Base-by-base conservation (phyloP, 2,888 invertebrate species). In the Chelonus formosanus region DNA sequence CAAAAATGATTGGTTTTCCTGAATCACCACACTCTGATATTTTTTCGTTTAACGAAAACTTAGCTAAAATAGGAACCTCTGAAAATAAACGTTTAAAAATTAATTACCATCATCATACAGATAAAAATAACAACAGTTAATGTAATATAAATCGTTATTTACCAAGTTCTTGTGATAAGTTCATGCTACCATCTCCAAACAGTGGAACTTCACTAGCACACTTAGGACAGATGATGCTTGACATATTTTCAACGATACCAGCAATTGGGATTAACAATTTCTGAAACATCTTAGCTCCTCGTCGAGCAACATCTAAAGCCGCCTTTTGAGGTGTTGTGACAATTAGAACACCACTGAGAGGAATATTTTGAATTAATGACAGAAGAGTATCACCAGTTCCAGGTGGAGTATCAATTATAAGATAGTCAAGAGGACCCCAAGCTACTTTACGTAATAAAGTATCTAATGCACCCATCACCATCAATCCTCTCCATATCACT, bases 321-420 rank as follows among this genome's bases (percentile, higher is more conserved):
- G 96, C 92, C 62, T 89, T 90, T 82, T 97, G 97, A 0, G 97
- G 97, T 0, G 97, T 98, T 5, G 96, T 95, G 0, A 98, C 95
- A 56, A 98, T 86, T n/a, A 98, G 79, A 3, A 92, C 94, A 20
- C 95, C 97, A 78, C 91, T 86, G 54, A 97, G 89, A 2, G 94
- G 94, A 56, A 96, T 86, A 84, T 93, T 95, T 84, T 98, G 98
- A 50, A 94, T 89, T 1, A 98, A 87, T 0, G 97, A 96, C 2
- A 98, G 86, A 81, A 97, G 96, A 0, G 96, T 94, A 84, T 98
- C 98, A 0, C 98, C 98, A 0, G 98, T 98, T 43, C 98, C 98
- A 0, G 98, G 98, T 3, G 98, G 98, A 75, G 97, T 97, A 85
- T 98, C 98, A 0, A 98, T 88, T 10, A 98, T 87, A 65, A 98